Evolutionary conservation across 1,140 invertebrate species (phyloP).

Genomic region (Araneus ventricosus): DNA sequence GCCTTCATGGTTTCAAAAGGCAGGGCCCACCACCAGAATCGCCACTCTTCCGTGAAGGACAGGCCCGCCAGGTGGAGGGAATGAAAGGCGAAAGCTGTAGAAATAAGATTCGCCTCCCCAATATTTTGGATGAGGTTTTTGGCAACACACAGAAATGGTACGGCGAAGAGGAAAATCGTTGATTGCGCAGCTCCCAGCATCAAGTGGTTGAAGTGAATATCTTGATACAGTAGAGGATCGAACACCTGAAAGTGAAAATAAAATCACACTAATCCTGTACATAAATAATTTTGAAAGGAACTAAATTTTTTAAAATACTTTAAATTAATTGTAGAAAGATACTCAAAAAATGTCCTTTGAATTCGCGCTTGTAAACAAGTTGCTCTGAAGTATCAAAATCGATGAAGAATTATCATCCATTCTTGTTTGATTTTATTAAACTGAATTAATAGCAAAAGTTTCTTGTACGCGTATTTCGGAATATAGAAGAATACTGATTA

Average conservation of each 20-base stretch:
- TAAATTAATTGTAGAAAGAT: no score
- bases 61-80: constrained; percentile 75
- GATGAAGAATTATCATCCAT: no score
- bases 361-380: no score
- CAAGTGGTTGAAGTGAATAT: constrained; percentile 63
- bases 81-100: constrained; percentile 76
- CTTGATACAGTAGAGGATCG: constrained; percentile 68
- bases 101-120: constrained; percentile 76
- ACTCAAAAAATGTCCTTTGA: no score
- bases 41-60: constrained; percentile 71
- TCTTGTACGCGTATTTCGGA: no score
- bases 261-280: background rate
- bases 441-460: no score
- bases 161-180: constrained; percentile 36
- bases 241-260: constrained; percentile 43
- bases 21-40: constrained; percentile 70
- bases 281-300: no score
- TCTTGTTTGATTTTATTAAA: no score
- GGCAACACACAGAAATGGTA: constrained; percentile 75
- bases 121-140: constrained; percentile 77
- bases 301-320: no score
- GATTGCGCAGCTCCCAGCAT: constrained; percentile 68
- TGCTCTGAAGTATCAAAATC: no score
- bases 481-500: no score
- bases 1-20: constrained; percentile 77